These are phyloP conservation scores for Pantala flavescens DNA, from an alignment of 1,140 invertebrate genomes.

Conservation along the genomic window DNA sequence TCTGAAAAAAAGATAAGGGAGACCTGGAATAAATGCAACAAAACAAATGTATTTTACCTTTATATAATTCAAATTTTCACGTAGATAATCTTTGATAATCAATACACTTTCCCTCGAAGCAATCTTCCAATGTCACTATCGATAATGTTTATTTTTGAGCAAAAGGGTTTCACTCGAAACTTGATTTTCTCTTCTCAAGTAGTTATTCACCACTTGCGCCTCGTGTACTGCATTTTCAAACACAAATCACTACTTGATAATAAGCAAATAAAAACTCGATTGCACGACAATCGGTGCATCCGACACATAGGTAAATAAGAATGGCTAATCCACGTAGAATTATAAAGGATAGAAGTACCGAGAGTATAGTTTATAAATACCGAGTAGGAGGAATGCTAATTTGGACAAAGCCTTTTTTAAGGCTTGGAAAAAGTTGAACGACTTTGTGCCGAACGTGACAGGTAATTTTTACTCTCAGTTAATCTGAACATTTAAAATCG, in stretches of 20 bases:
- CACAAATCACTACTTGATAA: neutral
- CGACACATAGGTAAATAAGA: neutral
- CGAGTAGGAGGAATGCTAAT: no score
- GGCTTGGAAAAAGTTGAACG: no score
- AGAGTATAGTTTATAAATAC: no score
- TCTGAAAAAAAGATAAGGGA: neutral
- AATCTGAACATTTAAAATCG: no score
- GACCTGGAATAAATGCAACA: neutral
- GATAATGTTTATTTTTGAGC: neutral
- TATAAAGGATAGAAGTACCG: no score
- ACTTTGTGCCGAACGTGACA: no score
- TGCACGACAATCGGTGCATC: neutral
- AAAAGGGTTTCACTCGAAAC: neutral
- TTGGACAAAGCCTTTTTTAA: no score
- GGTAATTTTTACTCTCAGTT: no score
- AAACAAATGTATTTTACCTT: neutral
- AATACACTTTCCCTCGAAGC: neutral
- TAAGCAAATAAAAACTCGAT: neutral
- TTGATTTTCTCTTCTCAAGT: neutral
- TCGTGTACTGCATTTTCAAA: neutral
- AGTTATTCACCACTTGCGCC: neutral
- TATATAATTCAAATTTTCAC: neutral
- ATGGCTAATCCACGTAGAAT: no score
- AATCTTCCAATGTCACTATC: neutral
- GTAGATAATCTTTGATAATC: slow-evolving; percentile 4